These are phyloP conservation scores for Drosophila kurseongensis DNA, from an alignment of 1,140 invertebrate genomes.

Conservation along the genomic window DNA sequence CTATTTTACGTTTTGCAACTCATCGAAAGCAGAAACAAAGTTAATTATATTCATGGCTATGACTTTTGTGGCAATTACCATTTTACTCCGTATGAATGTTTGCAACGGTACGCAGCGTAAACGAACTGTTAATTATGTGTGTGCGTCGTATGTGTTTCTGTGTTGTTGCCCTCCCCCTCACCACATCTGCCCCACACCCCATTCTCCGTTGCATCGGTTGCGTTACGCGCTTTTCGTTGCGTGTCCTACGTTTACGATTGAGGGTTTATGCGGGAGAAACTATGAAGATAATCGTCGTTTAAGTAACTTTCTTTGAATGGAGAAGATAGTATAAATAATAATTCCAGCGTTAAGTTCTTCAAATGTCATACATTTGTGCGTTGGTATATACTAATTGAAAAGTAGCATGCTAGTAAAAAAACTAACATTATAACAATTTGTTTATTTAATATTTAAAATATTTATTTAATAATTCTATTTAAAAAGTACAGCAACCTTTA, in stretches of 20 bases:
- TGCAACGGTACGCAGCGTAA: constrained; percentile 75
- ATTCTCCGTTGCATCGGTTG: constrained; percentile 34
- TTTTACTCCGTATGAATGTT: constrained; percentile 44
- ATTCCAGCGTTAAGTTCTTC: too few relatives aligned
- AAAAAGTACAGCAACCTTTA: too few relatives aligned
- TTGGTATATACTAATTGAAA: too few relatives aligned
- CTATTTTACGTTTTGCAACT: constrained; percentile 73
- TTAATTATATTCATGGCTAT: constrained; percentile 81
- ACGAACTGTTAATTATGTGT: constrained; percentile 78
- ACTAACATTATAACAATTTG: too few relatives aligned
- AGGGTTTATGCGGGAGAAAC: constrained; percentile 25
- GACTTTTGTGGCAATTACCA: constrained; percentile 64
- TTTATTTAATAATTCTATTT: too few relatives aligned
- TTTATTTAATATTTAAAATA: too few relatives aligned
- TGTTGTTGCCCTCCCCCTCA: not conserved
- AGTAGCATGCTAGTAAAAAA: too few relatives aligned
- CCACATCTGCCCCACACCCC: not conserved
- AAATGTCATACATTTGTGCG: too few relatives aligned
- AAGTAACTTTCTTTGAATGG: not conserved
- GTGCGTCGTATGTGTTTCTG: constrained; percentile 13
- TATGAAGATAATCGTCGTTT: not conserved
- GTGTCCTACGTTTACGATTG: constrained; percentile 27
- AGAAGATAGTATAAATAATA: too few relatives aligned
- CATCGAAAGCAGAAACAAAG: constrained; percentile 63
- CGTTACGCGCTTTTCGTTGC: constrained; percentile 51